phyloP scores from a whole-genome alignment of 2,113 vertebrate species.

The Shinisaurus crocodilurus region DNA sequence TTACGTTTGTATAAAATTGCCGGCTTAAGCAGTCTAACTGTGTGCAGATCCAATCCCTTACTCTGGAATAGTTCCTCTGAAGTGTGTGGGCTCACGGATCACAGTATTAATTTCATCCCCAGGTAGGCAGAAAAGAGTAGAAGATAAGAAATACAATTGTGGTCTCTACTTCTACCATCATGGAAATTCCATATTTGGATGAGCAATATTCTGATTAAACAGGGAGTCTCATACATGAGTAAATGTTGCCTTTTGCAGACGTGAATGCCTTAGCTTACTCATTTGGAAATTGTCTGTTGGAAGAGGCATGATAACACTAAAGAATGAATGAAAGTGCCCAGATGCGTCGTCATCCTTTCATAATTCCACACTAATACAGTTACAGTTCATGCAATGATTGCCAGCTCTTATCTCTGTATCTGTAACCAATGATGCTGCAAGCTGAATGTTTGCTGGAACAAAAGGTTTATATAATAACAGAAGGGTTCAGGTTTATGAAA shows the following conservation, averaged over 20 bases:
- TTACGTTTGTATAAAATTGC: not conserved
- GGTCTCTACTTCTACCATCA: not conserved
- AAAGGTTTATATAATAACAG: not conserved
- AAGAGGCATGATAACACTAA: not conserved
- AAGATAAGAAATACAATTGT: not conserved
- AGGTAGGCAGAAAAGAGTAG: not conserved
- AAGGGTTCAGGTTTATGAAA: not conserved
- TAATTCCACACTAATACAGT: not conserved
- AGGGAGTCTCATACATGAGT: not conserved
- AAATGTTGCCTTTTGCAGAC: conserved; percentile 13
- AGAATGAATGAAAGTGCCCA: not conserved
- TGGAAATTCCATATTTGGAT: not conserved
- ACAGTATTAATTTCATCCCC: not conserved
- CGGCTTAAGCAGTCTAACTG: not conserved
- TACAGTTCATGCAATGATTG: not conserved
- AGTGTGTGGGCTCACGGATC: not conserved
- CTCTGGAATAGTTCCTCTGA: not conserved
- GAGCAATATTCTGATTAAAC: not conserved
- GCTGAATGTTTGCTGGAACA: not conserved
- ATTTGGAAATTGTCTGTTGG: not conserved
- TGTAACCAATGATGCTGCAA: not conserved
- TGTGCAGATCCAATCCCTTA: not conserved
- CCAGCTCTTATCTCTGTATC: not conserved
- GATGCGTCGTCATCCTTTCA: not conserved
- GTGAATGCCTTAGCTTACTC: conserved; percentile 1